Conservation (phyloP, 2,888 invertebrate species). For the Rhimphoctona megacephalus region DNA sequence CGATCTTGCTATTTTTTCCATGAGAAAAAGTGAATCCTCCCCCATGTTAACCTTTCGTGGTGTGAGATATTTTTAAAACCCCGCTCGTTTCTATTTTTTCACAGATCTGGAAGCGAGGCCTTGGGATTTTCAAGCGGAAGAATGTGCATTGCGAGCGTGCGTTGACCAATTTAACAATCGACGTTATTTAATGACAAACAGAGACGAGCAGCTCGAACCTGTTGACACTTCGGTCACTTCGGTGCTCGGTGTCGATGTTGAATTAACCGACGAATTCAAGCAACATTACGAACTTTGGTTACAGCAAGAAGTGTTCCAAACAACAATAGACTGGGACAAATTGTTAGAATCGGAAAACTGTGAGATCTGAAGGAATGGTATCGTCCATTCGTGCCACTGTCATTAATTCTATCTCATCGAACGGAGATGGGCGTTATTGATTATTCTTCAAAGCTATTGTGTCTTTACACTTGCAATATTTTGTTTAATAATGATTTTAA, state of each 20-base stretch:
- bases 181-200: conserved; percentile 88
- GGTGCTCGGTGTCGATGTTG: conserved; percentile 91
- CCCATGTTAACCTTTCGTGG: neutral
- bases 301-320: conserved; percentile 97
- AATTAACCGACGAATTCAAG: conserved; percentile 96
- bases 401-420: conserved; percentile 10
- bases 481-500: neutral
- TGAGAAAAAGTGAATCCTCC: neutral
- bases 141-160: conserved; percentile 96
- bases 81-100: neutral
- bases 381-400: conserved; percentile 20
- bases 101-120: conserved; percentile 97
- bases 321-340: conserved; percentile 92
- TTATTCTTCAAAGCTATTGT: neutral
- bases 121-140: conserved; percentile 99
- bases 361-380: conserved; percentile 77
- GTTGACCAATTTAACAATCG: conserved; percentile 98
- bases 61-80: neutral
- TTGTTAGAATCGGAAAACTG: conserved; percentile 81
- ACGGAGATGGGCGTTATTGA: neutral
- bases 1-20: neutral
- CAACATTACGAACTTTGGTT: conserved; percentile 98
- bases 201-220: conserved; percentile 87
- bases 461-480: conserved; percentile 8
- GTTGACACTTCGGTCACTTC: conserved; percentile 94